Conservation (phyloP, 2,113 vertebrate genomes). For the Heptranchias perlo region DNA sequence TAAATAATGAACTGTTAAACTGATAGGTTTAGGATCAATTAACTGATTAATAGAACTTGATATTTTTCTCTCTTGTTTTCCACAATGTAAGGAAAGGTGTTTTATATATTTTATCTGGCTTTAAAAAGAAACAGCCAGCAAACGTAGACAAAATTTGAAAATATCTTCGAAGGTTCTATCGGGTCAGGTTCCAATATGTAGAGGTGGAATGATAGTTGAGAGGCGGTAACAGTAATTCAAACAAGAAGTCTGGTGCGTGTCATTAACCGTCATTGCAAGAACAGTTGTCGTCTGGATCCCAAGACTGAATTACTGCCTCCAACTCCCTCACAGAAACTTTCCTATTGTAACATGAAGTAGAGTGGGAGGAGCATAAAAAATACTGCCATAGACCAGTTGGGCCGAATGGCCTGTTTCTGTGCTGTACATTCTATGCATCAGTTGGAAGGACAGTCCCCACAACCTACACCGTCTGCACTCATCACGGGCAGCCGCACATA, state of each 20-base stretch:
- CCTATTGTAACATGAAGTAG: not conserved
- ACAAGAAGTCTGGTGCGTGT: not conserved
- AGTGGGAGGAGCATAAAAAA: too few relatives aligned
- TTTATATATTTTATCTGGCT: not conserved
- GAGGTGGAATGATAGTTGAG: not conserved
- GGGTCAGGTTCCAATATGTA: not conserved
- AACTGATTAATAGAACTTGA: constrained; percentile 24
- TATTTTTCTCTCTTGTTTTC: not conserved
- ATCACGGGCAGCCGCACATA: too few relatives aligned
- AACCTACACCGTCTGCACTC: too few relatives aligned
- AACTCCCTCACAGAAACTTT: not conserved
- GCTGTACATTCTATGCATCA: too few relatives aligned
- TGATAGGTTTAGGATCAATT: not conserved
- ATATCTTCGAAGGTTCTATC: not conserved
- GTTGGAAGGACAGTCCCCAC: too few relatives aligned
- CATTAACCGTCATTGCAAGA: not conserved
- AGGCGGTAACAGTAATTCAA: not conserved
- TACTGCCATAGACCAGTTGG: not conserved
- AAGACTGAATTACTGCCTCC: not conserved
- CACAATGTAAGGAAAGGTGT: not conserved
- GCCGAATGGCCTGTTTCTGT: not conserved
- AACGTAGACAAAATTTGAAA: not conserved
- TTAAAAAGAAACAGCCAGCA: not conserved
- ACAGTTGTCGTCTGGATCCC: not conserved
- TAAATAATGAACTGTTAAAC: constrained; percentile 16